Conservation (phyloP, 2,797 vertebrate genomes). For the Neosilurus hyrtlii region DNA sequence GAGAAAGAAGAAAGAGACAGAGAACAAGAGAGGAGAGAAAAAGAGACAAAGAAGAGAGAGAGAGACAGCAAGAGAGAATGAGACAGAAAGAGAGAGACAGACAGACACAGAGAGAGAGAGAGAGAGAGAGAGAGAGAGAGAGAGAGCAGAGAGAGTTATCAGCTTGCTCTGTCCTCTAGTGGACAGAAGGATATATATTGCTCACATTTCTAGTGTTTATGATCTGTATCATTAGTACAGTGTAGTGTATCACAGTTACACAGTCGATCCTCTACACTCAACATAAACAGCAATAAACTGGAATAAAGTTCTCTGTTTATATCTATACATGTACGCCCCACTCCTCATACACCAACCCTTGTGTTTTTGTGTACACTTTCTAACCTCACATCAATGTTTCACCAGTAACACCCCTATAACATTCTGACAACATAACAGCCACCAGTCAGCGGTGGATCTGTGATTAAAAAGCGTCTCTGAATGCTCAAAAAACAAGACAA, state of each 20-base stretch:
- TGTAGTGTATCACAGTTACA: background rate
- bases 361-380: background rate
- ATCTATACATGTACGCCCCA: background rate
- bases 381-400: background rate
- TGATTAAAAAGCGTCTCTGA: background rate
- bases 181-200: constrained; percentile 25
- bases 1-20: no score
- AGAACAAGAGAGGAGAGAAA: no score
- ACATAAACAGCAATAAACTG: background rate
- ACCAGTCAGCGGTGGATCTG: background rate
- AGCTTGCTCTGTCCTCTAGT: constrained; percentile 59
- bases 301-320: background rate
- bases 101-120: background rate
- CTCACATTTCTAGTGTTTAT: background rate
- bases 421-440: background rate
- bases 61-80: no score
- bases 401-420: background rate
- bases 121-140: constrained; percentile 1
- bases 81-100: background rate
- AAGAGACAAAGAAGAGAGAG: no score
- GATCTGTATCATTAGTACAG: background rate
- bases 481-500: background rate
- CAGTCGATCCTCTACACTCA: background rate
- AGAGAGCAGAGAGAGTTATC: background rate
- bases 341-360: background rate